These are phyloP conservation scores for Tenthredo amoena DNA, from an alignment of 2,888 invertebrate genomes.

Conservation along the genomic window DNA sequence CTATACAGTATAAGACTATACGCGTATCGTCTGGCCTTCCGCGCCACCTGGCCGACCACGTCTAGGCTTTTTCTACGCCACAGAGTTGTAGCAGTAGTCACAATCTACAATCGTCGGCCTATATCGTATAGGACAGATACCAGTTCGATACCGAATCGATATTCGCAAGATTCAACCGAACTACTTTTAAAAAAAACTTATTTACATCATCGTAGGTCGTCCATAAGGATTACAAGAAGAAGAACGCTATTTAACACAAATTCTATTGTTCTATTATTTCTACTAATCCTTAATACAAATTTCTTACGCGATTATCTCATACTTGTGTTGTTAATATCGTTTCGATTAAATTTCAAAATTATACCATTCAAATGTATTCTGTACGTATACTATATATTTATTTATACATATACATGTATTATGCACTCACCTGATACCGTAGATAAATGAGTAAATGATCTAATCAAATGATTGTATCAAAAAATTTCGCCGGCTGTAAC, in stretches of 20 bases:
- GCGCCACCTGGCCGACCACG: slow-evolving; percentile 68
- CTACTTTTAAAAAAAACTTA: too few species aligned
- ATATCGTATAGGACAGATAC: neutral
- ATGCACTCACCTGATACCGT: neutral
- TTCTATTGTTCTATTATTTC: too few species aligned
- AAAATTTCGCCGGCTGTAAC: neutral
- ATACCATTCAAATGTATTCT: neutral
- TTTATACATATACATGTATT: neutral
- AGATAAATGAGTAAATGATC: neutral
- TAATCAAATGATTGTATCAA: neutral
- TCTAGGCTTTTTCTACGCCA: slow-evolving; percentile 63
- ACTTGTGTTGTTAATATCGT: too few species aligned
- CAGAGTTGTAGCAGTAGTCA: slow-evolving; percentile 4
- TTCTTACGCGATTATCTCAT: too few species aligned
- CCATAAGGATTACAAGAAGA: too few species aligned
- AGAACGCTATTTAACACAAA: too few species aligned
- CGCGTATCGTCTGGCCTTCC: slow-evolving; percentile 58
- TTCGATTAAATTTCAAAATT: too few species aligned
- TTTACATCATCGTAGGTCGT: too few species aligned
- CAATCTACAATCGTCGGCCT: slow-evolving; percentile 35
- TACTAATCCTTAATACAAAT: too few species aligned
- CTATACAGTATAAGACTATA: slow-evolving; percentile 1
- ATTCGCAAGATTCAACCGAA: too few species aligned
- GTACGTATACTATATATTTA: neutral
- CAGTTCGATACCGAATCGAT: too few species aligned